phyloP scores from a whole-genome alignment of 2,797 vertebrate genomes.

The Hephaestus fuliginosus region DNA sequence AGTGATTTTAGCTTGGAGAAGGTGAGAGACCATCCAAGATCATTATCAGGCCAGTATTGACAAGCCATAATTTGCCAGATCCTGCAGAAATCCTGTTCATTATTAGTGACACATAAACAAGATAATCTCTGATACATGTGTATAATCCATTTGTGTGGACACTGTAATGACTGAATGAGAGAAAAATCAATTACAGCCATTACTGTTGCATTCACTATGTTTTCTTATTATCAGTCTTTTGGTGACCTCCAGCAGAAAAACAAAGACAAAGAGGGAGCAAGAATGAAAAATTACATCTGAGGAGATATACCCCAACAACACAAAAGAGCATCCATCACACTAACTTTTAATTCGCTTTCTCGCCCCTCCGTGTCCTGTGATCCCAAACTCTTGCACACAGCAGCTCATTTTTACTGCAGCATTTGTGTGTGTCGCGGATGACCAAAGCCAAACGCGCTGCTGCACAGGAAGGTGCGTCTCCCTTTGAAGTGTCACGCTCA shows the following conservation, averaged over 20 bases:
- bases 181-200: neutral
- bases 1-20: neutral
- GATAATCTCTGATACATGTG: neutral
- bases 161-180: neutral
- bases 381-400: constrained; percentile 8
- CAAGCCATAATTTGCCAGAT: neutral
- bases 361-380: neutral
- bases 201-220: neutral
- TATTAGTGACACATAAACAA: neutral
- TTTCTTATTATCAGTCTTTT: neutral
- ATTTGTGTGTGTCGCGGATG: neutral
- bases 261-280: neutral
- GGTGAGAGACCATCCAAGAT: neutral
- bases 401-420: constrained; percentile 11
- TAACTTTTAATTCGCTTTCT: constrained; percentile 1
- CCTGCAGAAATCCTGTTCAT: neutral
- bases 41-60: neutral
- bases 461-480: constrained; percentile 57
- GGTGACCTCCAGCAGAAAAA: neutral
- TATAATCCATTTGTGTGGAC: neutral
- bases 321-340: constrained; percentile 6
- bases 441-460: constrained; percentile 39
- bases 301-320: neutral
- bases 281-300: neutral
- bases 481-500: constrained; percentile 49